Base-by-base conservation (phyloP, 1,140 invertebrate genomes). In the Micrasema minimum region DNA sequence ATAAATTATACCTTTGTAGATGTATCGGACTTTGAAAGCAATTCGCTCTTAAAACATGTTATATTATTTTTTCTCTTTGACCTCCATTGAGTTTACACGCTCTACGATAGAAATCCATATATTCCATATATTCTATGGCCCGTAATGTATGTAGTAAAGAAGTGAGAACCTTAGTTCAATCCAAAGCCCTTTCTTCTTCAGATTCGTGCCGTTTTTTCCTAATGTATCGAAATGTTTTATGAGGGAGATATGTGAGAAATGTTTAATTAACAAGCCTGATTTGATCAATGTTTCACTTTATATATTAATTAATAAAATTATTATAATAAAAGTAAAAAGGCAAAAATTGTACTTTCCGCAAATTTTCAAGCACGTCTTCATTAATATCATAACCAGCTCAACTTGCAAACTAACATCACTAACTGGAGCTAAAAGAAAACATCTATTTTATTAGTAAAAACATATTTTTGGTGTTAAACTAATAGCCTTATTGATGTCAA, bases 181-280 rank as follows among this genome's bases (percentile, higher is more conserved):
- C 57, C 0, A 57, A 62, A 62, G 55, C 37, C 53, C 45, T 38
- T 59, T 31, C 66, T 68, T 37, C 66, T 11, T 0, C 22, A 38
- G 12, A 46, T 31, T 45, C 18, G 46, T 23, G 65, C 14, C 48
- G 11, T 68, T 68, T 68, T 59, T 59, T 57, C 66, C 66, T 68
- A 68, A 68, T 68, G 66, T 68, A 68, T 68, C 66, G 51, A 68
- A 59, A 68, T 68, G 41, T 68, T 68, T 68, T 68, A 68, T 41
- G 66, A 68, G 66, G 66, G 51, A 68, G 59, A 68, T 50, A 68
- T 68, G 38, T 59, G 53, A 50, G 31, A 57, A 68, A 68, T 59
- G 51, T 59, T 59, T 68, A 51, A 41, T 35, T 12, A 37, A 57
- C 31, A 45, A 59, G 51, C 45, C 46, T 31, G 53, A 53, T 41